Conservation (phyloP, 1,140 invertebrate species). For the Papilio machaon region DNA sequence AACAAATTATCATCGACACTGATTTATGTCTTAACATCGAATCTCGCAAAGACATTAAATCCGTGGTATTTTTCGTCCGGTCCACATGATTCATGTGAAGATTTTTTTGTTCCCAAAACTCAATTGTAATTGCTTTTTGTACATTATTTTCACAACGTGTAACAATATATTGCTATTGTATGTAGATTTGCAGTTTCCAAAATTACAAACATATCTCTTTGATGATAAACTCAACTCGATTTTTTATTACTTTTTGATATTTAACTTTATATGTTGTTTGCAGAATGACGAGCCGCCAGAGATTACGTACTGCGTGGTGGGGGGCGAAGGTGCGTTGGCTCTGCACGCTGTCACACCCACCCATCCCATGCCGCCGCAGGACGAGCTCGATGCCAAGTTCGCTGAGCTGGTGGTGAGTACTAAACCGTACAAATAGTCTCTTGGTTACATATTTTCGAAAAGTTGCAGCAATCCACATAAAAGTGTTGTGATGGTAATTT, state of each 20-base stretch:
- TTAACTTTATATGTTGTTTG: slow-evolving; percentile 53
- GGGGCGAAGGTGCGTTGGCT: slow-evolving; percentile 91
- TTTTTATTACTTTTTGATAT: slow-evolving; percentile 30
- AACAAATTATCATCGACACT: slow-evolving; percentile 11
- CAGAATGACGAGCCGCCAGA: slow-evolving; percentile 95
- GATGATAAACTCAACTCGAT: background rate
- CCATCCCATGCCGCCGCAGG: slow-evolving; percentile 95
- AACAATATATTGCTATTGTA: slow-evolving; percentile 22
- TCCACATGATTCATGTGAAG: slow-evolving; percentile 32
- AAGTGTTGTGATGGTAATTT: background rate
- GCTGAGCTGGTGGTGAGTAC: slow-evolving; percentile 93
- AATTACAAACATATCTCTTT: background rate
- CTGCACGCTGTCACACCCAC: slow-evolving; percentile 93
- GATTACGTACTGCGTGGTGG: slow-evolving; percentile 95
- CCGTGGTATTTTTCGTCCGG: background rate
- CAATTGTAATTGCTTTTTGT: slow-evolving; percentile 30
- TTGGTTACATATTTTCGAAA: background rate
- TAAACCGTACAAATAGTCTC: background rate
- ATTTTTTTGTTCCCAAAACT: slow-evolving; percentile 25
- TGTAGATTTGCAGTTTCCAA: slow-evolving; percentile 10
- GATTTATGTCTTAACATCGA: slow-evolving; percentile 30
- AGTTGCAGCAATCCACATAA: background rate
- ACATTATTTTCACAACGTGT: slow-evolving; percentile 27
- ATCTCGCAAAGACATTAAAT: background rate
- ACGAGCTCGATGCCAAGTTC: slow-evolving; percentile 96